Percentiles rank a stretch among this genome's conserved stretches.
These are phyloP conservation scores for Agrotis segetum DNA, from an alignment of 2,888 invertebrate genomes.

Conservation along the genomic window DNA sequence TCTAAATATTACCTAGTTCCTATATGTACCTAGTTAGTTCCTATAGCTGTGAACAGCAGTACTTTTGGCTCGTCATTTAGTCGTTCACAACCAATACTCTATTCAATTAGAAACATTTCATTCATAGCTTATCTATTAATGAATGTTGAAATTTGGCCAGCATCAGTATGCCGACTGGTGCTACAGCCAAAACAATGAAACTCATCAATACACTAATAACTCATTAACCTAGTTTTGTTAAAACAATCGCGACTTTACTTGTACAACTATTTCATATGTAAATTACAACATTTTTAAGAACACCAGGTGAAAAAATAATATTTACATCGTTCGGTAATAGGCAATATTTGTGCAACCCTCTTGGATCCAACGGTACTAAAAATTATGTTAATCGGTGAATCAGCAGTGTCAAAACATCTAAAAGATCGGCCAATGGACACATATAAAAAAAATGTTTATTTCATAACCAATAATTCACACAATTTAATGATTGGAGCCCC, in stretches of 20 bases:
- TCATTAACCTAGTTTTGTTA: conserved; percentile 31
- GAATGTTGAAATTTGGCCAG: conserved; percentile 45
- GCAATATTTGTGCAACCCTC: neutral
- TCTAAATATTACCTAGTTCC: too few species aligned
- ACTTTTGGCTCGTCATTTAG: neutral
- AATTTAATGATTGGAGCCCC: too few species aligned
- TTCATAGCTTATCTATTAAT: conserved; percentile 40
- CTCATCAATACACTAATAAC: conserved; percentile 35
- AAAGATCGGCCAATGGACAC: too few species aligned
- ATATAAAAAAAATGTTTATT: too few species aligned
- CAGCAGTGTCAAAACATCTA: too few species aligned
- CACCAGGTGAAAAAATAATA: neutral
- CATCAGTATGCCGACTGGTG: conserved; percentile 5
- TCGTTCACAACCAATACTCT: neutral
- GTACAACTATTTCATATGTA: conserved; percentile 37
- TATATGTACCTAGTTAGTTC: too few species aligned
- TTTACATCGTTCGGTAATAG: too few species aligned
- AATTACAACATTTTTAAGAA: conserved; percentile 25
- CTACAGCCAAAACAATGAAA: conserved; percentile 39
- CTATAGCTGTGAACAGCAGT: too few species aligned
- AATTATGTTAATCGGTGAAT: too few species aligned
- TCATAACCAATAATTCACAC: too few species aligned
- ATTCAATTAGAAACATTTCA: conserved; percentile 36
- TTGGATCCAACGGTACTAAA: neutral
- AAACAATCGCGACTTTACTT: conserved; percentile 5